Percentiles rank a stretch among this genome's conserved stretches.
These are phyloP conservation scores for Halcyon senegalensis DNA, from an alignment of 2,113 vertebrate genomes.

Conservation along the genomic window DNA sequence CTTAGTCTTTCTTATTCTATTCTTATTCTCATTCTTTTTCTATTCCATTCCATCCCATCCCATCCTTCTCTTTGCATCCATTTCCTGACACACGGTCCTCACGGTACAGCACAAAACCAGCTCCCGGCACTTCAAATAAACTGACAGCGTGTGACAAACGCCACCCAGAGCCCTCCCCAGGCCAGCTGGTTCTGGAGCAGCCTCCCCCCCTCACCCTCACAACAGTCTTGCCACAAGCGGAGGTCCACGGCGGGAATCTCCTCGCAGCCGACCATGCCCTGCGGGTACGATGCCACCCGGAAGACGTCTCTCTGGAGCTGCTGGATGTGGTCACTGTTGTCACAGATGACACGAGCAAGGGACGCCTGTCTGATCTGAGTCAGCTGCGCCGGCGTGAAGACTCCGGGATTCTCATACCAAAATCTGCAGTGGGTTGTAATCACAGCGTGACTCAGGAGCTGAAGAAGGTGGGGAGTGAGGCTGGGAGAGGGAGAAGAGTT, in stretches of 20 bases:
- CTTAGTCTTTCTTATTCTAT: too few species aligned
- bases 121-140: not conserved
- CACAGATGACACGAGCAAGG: conserved; percentile 75
- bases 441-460: not conserved
- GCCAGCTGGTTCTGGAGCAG: rapidly evolving
- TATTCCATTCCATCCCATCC: not conserved
- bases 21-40: not conserved
- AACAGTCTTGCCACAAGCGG: conserved; percentile 76
- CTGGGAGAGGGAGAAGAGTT: not conserved
- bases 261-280: conserved; percentile 68
- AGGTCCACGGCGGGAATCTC: conserved; percentile 67
- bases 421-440: conserved; percentile 60
- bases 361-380: conserved; percentile 72
- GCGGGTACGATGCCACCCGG: conserved; percentile 59
- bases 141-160: not conserved
- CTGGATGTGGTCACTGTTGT: conserved; percentile 75
- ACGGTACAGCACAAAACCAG: not conserved
- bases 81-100: not conserved
- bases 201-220: conserved; percentile 63
- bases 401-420: conserved; percentile 76
- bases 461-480: not conserved
- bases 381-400: conserved; percentile 65
- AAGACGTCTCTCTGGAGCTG: conserved; percentile 76
- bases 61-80: not conserved
- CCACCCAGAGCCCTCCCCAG: not conserved